Percentiles rank a stretch among this genome's conserved stretches.
Evolutionary conservation across 2,797 vertebrate species (phyloP).

Genomic region (Callimico goeldii): DNA sequence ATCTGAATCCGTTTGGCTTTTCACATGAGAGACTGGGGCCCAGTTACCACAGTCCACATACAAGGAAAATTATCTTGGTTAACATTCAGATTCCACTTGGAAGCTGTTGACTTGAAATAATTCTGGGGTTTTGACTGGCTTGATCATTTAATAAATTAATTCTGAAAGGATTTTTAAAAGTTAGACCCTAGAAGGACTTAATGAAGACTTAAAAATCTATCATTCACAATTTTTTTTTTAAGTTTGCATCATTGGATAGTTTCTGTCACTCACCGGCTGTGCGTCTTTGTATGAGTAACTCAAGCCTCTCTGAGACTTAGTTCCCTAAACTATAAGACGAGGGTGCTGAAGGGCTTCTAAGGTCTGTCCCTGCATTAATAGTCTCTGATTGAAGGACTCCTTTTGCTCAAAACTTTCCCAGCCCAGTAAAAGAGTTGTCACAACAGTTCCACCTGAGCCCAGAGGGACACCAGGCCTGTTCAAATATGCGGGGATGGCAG

Average conservation of each 20-base stretch:
- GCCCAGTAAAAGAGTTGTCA: neutral
- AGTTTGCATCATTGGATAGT: neutral
- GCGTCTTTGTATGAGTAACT: neutral
- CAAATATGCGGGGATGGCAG: rapidly evolving
- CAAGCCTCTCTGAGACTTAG: neutral
- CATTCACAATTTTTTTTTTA: neutral
- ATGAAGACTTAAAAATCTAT: constrained; percentile 4
- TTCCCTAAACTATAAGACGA: neutral
- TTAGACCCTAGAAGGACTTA: constrained; percentile 26
- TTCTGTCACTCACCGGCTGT: neutral
- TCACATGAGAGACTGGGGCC: neutral
- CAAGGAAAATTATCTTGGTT: neutral
- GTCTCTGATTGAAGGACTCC: neutral
- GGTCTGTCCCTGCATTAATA: neutral
- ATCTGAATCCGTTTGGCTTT: neutral
- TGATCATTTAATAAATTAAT: constrained; percentile 71
- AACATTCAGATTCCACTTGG: constrained; percentile 38
- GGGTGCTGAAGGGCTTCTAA: neutral
- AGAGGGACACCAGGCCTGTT: rapidly evolving
- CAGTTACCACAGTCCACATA: constrained; percentile 8
- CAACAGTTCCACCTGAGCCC: neutral
- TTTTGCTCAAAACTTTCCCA: neutral
- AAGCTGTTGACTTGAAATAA: constrained; percentile 67
- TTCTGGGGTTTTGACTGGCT: constrained; percentile 48
- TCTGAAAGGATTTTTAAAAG: constrained; percentile 47